Conservation (phyloP, 1,140 invertebrate species). For the Charaxes varanes region DNA sequence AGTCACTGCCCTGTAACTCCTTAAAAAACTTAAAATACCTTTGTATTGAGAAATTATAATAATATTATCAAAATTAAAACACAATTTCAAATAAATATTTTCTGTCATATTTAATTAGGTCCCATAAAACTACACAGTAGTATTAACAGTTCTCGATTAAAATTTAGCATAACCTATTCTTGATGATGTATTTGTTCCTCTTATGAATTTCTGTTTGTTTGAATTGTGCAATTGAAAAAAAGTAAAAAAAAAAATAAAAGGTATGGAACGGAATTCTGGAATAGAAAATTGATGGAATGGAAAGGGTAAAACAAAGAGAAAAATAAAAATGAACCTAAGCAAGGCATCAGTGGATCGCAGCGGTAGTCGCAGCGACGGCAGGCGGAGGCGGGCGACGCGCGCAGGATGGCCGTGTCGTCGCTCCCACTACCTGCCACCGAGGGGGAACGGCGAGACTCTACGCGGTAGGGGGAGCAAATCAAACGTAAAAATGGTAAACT, state of each 20-base stretch:
- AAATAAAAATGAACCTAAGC: conserved; percentile 11
- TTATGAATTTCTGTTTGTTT: no score
- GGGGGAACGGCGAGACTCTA: conserved; percentile 35
- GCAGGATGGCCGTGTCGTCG: conserved; percentile 36
- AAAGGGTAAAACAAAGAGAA: conserved; percentile 4
- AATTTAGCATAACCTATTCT: no score
- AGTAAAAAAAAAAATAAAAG: neutral
- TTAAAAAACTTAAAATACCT: no score
- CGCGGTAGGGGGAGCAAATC: neutral
- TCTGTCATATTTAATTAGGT: no score
- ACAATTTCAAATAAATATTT: no score
- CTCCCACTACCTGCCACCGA: conserved; percentile 34
- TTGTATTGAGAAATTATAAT: no score
- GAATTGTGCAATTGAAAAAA: conserved; percentile 9
- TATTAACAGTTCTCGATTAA: no score
- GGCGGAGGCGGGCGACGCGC: conserved; percentile 24
- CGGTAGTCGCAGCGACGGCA: conserved; percentile 16
- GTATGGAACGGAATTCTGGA: neutral
- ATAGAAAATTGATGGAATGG: conserved; percentile 1
- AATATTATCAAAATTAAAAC: no score
- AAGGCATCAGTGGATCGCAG: conserved; percentile 19
- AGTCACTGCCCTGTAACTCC: no score
- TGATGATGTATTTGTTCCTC: no score
- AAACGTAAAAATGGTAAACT: no score
- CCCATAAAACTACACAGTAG: no score